Evolutionary conservation across 2,113 vertebrate species (phyloP), one percentile per base, ranked within the genome.

Genomic region (Calidris pugnax): DNA sequence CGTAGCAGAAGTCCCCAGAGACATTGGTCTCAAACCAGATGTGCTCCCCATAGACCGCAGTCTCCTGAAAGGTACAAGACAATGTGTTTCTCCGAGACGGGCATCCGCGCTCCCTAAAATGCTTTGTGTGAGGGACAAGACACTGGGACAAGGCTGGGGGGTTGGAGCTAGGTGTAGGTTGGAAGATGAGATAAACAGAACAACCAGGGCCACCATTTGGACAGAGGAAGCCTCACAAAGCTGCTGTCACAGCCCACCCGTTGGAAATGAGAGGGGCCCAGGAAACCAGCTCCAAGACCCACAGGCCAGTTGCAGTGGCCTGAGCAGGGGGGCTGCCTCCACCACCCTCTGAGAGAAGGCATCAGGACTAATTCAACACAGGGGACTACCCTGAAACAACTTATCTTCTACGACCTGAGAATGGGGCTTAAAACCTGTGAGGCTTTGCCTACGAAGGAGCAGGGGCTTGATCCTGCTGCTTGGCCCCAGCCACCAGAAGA

Each of bases 11-110:
- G 94, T 99, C 99, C 85, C 99, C 99, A 8, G 99, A 99, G 64
- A 98, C 99, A 28, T 97, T 99, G 26, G 99, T 99, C 98, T 99
- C 99, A 69, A 99, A 99, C 99, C 99, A 99, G 97, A 99, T 98
- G 89, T 99, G 99, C 74, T 99, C 99, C 87, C 99, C 99, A 71
- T 99, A 99, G 35, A 98, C 66, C 2, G 99, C 99, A 3, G 98
- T 97, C 86, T 99, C 99, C 99, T 99, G 88, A 79, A 96, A 93
- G 60, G 43, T 4, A 89, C n/a, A 89, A 39, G 51, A 43, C 43
- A 85, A 90, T 5, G 18, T 0, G 23, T 74, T 79, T 73, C 13
- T 73, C 74, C 32, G 56, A 80, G 43, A 62, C 4, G 17, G 43
- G 30, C n/a, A 85, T 9, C 14, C 2, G 0, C 64, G 19, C 12